Conservation (phyloP, 92 coral and sea anemone species). For the Epizoanthus ramosus region DNA sequence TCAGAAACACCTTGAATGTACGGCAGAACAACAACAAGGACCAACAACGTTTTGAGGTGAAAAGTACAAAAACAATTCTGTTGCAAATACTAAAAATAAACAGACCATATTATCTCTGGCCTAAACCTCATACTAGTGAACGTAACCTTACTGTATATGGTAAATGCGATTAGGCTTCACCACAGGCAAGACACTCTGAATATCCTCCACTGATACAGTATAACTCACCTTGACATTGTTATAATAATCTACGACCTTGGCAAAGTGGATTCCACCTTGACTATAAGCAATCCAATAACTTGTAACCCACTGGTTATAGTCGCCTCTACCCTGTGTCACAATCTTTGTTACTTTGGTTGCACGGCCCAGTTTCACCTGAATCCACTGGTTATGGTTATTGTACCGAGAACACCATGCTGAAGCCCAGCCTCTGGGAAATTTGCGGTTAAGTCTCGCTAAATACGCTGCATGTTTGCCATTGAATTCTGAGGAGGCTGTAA, state of each 20-base stretch:
- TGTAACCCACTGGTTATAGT: slow-evolving; percentile 24
- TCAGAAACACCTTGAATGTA: too few relatives aligned
- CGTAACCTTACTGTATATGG: too few relatives aligned
- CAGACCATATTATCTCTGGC: too few relatives aligned
- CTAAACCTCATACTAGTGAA: too few relatives aligned
- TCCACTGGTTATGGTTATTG: slow-evolving; percentile 37
- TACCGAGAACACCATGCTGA: slow-evolving; percentile 25
- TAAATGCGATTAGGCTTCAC: not conserved
- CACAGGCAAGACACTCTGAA: too few relatives aligned
- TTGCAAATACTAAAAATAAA: too few relatives aligned
- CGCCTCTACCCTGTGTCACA: slow-evolving; percentile 32
- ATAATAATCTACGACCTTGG: slow-evolving; percentile 37
- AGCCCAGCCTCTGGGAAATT: slow-evolving; percentile 31
- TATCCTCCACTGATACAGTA: not conserved
- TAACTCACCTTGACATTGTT: slow-evolving; percentile 26
- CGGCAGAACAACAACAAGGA: too few relatives aligned
- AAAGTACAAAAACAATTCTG: too few relatives aligned
- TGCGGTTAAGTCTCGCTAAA: slow-evolving; percentile 26
- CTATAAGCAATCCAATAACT: slow-evolving; percentile 38
- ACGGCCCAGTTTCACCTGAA: slow-evolving; percentile 28
- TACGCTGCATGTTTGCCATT: slow-evolving; percentile 18
- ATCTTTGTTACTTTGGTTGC: slow-evolving; percentile 33
- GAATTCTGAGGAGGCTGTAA: slow-evolving; percentile 20
- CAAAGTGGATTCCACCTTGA: slow-evolving; percentile 31
- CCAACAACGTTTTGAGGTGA: too few relatives aligned